Evolutionary conservation across 2,113 vertebrate genomes (phyloP).

Genomic region (Caracal caracal): DNA sequence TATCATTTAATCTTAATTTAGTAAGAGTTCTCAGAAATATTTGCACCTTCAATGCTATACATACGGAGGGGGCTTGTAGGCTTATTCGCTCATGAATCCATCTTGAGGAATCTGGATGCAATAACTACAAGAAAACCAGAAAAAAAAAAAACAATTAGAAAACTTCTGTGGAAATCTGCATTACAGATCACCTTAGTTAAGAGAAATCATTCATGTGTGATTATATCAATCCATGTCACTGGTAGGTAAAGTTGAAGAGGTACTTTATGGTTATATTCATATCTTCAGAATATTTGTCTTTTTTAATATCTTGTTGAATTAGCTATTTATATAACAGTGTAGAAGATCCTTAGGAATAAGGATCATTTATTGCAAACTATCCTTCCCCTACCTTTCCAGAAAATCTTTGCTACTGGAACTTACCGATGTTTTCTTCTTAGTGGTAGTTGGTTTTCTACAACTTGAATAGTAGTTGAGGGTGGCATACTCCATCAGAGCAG

Average conservation of each 20-base stretch:
- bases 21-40: not conserved
- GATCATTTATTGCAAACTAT: not conserved
- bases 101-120: slow-evolving; percentile 68
- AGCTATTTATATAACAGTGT: not conserved
- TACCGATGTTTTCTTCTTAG: slow-evolving; percentile 91
- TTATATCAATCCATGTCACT: not conserved
- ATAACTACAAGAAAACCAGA: slow-evolving; percentile 45
- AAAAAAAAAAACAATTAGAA: not conserved
- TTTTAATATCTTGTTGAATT: not conserved
- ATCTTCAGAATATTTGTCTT: not conserved
- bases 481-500: slow-evolving; percentile 97
- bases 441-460: slow-evolving; percentile 85
- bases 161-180: not conserved
- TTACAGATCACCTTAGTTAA: not conserved
- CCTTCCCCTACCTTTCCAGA: not conserved
- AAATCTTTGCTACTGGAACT: slow-evolving; percentile 58
- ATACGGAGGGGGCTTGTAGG: slow-evolving; percentile 68
- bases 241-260: not conserved
- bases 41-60: slow-evolving; percentile 4
- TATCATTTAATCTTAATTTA: not conserved
- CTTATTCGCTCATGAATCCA: slow-evolving; percentile 75
- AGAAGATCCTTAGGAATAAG: not conserved
- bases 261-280: not conserved
- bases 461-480: slow-evolving; percentile 97
- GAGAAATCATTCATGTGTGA: not conserved